These are phyloP conservation scores for Aphaenogaster rudis DNA, from an alignment of 1,140 invertebrate species.

Conservation along the genomic window DNA sequence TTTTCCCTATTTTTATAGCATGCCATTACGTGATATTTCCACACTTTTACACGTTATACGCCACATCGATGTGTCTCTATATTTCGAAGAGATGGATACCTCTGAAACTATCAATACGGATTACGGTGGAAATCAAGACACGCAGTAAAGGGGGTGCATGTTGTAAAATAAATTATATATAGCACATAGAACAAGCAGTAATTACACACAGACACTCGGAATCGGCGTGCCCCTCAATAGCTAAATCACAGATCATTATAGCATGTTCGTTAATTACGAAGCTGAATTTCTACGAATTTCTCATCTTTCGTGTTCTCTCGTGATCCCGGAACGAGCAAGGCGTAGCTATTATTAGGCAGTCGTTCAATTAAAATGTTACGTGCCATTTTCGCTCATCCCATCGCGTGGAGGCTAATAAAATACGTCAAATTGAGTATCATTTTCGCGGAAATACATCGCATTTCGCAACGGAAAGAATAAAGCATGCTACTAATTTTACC, in stretches of 20 bases:
- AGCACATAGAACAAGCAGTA: background rate
- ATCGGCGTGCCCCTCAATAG: background rate
- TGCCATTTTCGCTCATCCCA: slow-evolving; percentile 35
- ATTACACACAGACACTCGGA: slow-evolving; percentile 35
- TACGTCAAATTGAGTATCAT: slow-evolving; percentile 5
- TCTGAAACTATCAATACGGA: slow-evolving; percentile 4
- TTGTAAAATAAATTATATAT: slow-evolving; percentile 28
- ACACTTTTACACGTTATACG: slow-evolving; percentile 51
- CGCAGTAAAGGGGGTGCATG: background rate
- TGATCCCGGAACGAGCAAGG: slow-evolving; percentile 31
- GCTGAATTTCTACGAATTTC: slow-evolving; percentile 29
- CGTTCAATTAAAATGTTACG: slow-evolving; percentile 51
- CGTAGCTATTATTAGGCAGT: slow-evolving; percentile 38
- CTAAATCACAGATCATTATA: slow-evolving; percentile 44
- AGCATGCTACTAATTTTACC: slow-evolving; percentile 15
- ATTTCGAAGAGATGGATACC: background rate
- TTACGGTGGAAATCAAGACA: background rate
- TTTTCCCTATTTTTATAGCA: slow-evolving; percentile 42
- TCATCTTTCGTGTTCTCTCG: slow-evolving; percentile 10
- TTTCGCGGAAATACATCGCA: slow-evolving; percentile 16
- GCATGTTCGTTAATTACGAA: slow-evolving; percentile 45
- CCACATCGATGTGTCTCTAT: background rate
- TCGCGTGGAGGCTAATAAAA: slow-evolving; percentile 22
- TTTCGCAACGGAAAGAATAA: background rate
- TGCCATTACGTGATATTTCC: slow-evolving; percentile 57